These are phyloP conservation scores for Oryzias javanicus DNA, from an alignment of 2,113 vertebrate genomes.

Conservation along the genomic window DNA sequence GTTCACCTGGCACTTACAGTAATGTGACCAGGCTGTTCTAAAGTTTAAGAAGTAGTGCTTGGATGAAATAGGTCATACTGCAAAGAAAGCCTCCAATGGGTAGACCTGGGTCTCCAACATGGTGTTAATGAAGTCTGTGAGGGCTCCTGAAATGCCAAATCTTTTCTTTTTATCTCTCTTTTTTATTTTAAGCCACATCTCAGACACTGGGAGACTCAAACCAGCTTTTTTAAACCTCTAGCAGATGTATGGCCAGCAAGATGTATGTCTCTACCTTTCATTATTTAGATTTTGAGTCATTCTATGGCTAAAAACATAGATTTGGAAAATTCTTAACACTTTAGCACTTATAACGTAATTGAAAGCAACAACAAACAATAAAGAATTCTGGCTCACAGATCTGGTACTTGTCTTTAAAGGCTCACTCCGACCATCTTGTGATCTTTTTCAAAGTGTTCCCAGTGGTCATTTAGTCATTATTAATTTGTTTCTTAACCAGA, in stretches of 20 bases:
- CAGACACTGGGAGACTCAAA: not conserved
- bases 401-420: too few species aligned
- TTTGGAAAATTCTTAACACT: too few species aligned
- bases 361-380: too few species aligned
- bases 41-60: constrained; percentile 1
- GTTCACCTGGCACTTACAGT: constrained; percentile 1
- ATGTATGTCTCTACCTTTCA: too few species aligned
- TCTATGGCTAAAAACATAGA: too few species aligned
- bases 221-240: not conserved
- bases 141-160: not conserved
- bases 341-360: too few species aligned
- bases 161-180: constrained; percentile 1
- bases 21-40: constrained; percentile 13
- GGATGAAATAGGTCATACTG: constrained; percentile 24
- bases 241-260: constrained; percentile 3
- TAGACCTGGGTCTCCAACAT: constrained; percentile 2
- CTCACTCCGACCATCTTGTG: too few species aligned
- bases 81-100: constrained; percentile 3
- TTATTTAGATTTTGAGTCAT: too few species aligned
- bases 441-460: too few species aligned
- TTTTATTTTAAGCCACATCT: constrained; percentile 32
- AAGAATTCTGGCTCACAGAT: too few species aligned
- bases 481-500: too few species aligned
- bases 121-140: constrained; percentile 2
- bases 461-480: too few species aligned